phyloP scores from a whole-genome alignment of 2,113 vertebrate genomes.

The Capreolus pygargus region DNA sequence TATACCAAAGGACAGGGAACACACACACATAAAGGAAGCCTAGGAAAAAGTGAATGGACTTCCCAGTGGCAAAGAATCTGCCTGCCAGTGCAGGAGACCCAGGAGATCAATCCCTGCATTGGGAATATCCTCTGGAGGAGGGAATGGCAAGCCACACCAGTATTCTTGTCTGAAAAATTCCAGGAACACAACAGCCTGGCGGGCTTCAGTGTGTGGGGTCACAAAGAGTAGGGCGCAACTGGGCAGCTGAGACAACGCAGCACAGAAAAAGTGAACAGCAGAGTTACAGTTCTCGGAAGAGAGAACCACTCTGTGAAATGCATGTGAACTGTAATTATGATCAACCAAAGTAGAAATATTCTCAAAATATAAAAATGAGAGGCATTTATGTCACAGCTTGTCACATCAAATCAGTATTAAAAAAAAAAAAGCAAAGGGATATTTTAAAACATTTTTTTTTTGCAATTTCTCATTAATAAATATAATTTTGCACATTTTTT shows the following conservation, averaged over 20 bases:
- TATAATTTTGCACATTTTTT: neutral
- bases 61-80: neutral
- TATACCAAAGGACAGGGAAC: neutral
- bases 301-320: neutral
- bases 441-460: neutral
- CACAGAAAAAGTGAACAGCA: neutral
- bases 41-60: neutral
- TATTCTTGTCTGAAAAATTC: neutral
- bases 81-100: neutral
- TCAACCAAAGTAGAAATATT: conserved; percentile 11
- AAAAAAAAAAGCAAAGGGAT: neutral
- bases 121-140: neutral
- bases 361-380: neutral
- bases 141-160: neutral
- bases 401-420: neutral
- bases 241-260: neutral
- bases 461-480: neutral
- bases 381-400: conserved; percentile 15
- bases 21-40: neutral
- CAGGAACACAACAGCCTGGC: neutral
- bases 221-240: neutral
- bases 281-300: neutral
- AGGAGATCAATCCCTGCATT: neutral
- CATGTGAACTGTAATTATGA: neutral
- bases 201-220: neutral